Evolutionary conservation across 1,140 invertebrate species (phyloP).

Genomic region (Stegodyphus dumicola): DNA sequence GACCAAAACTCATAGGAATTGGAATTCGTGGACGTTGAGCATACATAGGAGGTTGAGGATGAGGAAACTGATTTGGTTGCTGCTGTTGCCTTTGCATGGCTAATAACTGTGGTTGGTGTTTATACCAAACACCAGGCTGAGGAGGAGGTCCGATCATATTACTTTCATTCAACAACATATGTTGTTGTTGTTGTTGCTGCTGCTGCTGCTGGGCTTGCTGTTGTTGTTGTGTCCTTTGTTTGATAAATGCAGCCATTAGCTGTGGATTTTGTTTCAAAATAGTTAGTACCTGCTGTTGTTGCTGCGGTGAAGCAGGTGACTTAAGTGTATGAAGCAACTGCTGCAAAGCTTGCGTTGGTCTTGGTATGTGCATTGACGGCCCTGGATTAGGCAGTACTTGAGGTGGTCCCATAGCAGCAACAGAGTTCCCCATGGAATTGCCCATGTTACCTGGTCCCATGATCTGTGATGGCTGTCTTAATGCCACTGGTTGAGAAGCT

Average conservation of each 20-base stretch:
- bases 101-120: constrained; percentile 73
- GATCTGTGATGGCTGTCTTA: constrained; percentile 62
- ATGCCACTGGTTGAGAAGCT: constrained; percentile 47
- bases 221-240: constrained; percentile 79
- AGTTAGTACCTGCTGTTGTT: constrained; percentile 90
- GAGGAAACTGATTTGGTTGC: constrained; percentile 58
- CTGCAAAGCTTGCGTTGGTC: constrained; percentile 78
- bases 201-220: constrained; percentile 65
- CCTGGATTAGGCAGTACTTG: constrained; percentile 53
- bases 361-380: constrained; percentile 60
- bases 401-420: constrained; percentile 50
- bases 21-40: constrained; percentile 56
- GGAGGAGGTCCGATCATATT: constrained; percentile 50
- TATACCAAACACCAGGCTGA: constrained; percentile 66
- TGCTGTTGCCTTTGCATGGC: constrained; percentile 68
- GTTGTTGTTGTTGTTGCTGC: constrained; percentile 66
- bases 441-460: constrained; percentile 45
- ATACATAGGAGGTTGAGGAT: constrained; percentile 62
- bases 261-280: constrained; percentile 95
- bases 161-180: constrained; percentile 63
- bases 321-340: constrained; percentile 90
- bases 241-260: constrained; percentile 96
- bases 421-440: constrained; percentile 41
- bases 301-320: constrained; percentile 88
- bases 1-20: constrained; percentile 51